A percentile compares a stretch with the other conserved stretches of the same genome.
These are phyloP conservation scores for Zophobas atratus DNA, from an alignment of 1,140 invertebrate species.

Conservation along the genomic window DNA sequence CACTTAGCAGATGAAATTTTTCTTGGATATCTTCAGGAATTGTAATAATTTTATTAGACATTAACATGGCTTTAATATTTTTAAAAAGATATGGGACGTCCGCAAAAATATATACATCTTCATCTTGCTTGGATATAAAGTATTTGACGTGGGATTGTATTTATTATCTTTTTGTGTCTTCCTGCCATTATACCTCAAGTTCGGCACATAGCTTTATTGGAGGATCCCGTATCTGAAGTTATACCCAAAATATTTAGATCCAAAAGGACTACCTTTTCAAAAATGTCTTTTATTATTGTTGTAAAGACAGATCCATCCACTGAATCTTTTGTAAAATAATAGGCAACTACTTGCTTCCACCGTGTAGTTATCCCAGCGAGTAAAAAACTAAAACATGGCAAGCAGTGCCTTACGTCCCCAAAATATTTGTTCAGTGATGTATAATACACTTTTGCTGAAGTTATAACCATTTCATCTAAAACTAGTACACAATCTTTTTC, in stretches of 20 bases:
- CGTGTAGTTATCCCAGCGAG: conserved; percentile 41
- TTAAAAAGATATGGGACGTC: conserved; percentile 30
- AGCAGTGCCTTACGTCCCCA: conserved; percentile 47
- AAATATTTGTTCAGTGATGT: conserved; percentile 46
- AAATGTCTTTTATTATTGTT: conserved; percentile 45
- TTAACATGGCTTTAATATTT: conserved; percentile 44
- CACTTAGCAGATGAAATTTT: conserved; percentile 17
- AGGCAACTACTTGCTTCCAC: conserved; percentile 53
- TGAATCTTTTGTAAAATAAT: conserved; percentile 48
- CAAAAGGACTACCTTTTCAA: conserved; percentile 42
- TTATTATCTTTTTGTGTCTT: conserved; percentile 12
- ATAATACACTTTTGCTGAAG: conserved; percentile 41
- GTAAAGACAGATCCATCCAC: conserved; percentile 42
- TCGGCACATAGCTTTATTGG: conserved; percentile 15
- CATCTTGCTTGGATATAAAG: conserved; percentile 11
- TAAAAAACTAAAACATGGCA: conserved; percentile 52
- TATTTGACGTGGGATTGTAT: background rate
- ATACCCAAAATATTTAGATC: conserved; percentile 47
- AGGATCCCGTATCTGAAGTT: conserved; percentile 45
- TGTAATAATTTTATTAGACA: conserved; percentile 39
- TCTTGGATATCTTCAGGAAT: conserved; percentile 19
- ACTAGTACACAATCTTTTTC: conserved; percentile 50
- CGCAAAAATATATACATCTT: background rate
- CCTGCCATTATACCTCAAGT: conserved; percentile 23
- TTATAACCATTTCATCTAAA: conserved; percentile 52